Evolutionary conservation across 2,113 vertebrate species (phyloP).

Genomic region (Sturnus vulgaris): DNA sequence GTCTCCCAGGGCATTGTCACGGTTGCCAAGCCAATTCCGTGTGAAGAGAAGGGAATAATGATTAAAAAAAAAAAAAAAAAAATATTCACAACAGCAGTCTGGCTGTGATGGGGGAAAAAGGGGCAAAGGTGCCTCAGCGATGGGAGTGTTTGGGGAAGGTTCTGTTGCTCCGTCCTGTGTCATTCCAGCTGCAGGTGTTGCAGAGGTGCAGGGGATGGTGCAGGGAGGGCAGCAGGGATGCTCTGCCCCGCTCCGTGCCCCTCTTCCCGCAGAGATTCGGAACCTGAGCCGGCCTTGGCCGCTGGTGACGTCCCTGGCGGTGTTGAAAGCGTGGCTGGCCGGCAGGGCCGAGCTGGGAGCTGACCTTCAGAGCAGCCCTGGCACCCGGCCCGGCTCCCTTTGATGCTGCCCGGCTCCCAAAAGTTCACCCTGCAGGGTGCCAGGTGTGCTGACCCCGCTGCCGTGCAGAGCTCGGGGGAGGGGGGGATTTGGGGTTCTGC

Average conservation of each 20-base stretch:
- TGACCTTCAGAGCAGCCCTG: not conserved
- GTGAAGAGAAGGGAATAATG: not conserved
- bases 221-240: not conserved
- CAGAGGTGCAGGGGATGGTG: not conserved
- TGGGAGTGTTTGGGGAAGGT: accelerated
- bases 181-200: not conserved
- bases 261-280: not conserved
- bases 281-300: not conserved
- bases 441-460: not conserved
- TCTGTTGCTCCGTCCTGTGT: not conserved
- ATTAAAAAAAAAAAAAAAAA: not conserved
- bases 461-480: accelerated
- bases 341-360: not conserved
- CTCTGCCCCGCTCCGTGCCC: accelerated
- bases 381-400: not conserved
- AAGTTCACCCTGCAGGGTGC: not conserved
- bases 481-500: accelerated
- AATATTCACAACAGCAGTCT: not conserved
- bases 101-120: not conserved
- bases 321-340: not conserved
- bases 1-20: not conserved
- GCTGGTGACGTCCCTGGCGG: not conserved
- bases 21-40: constrained; percentile 14
- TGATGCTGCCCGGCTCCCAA: not conserved
- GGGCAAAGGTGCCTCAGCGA: no score